Evolutionary conservation across 2,797 vertebrate genomes (phyloP), one percentile per base, ranked within the genome.

Genomic region (Passerculus sandwichensis): DNA sequence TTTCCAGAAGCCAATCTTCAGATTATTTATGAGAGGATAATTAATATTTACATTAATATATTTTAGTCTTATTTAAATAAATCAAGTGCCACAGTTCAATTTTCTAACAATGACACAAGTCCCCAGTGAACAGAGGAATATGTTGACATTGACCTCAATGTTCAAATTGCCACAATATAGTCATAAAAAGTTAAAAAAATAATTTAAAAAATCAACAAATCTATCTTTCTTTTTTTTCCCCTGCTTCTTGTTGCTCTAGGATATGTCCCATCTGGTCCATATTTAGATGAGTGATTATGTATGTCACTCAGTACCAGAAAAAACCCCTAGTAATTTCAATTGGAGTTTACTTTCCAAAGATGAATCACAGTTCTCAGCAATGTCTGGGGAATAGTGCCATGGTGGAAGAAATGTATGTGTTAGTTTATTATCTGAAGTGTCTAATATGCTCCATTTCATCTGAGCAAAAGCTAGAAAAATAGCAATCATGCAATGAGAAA

Each of bases 11-110:
- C 66, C 10, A 70, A 51, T 61, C 11, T 86, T 72, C 42, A 75
- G 34, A 32, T 85, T 72, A 75, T 82, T 89, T 91, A 21, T 75
- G 15, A 80, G n/a, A 57, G 16, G n/a, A 50, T 75, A 84, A 75
- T 86, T 75, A 92, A 82, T 96, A 91, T 89, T 87, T 92, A 32
- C 26, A 50, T 83, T 71, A 76, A 53, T 93, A 67, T 83, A 85
- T 77, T 90, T 81, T 86, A 22, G 29, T 65, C 32, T 70, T 61
- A 61, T 80, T 82, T 77, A 85, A 77, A 65, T 87, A 91, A 84
- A 54, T 93, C 6, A 25, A 62, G 54, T 56, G 15, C 22, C 73
- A 62, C 4, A 4, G 22, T 79, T 91, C 79, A 48, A 56, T 89
- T 86, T 85, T 88, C 40, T 56, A 67, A 57, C 44, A 67, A 10